These are phyloP conservation scores for Tineola bisselliella DNA, from an alignment of 2,888 invertebrate genomes.

Conservation along the genomic window DNA sequence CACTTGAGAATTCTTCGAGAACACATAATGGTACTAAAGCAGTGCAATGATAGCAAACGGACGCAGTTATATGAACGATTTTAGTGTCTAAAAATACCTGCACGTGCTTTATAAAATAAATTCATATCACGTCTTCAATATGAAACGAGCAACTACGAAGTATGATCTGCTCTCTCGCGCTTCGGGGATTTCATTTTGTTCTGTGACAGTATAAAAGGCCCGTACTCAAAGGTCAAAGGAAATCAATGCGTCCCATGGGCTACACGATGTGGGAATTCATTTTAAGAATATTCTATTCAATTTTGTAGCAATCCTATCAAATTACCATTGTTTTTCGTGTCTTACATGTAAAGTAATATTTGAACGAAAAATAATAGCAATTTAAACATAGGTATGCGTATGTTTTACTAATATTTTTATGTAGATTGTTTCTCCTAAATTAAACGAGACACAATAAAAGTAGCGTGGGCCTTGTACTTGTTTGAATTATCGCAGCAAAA, in stretches of 20 bases:
- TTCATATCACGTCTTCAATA: constrained; percentile 11
- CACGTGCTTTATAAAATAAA: constrained; percentile 8
- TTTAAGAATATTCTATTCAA: constrained; percentile 20
- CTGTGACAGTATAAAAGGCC: constrained; percentile 22
- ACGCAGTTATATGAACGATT: constrained; percentile 3
- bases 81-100: constrained; percentile 3
- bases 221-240: constrained; percentile 23
- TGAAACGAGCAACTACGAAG: constrained; percentile 14
- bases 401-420: neutral
- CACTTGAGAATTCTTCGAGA: neutral
- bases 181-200: constrained; percentile 23
- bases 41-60: neutral
- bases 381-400: neutral
- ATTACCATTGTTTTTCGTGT: neutral
- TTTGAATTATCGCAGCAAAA: constrained; percentile 8
- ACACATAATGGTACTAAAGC: neutral
- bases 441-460: neutral
- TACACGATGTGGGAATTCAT: constrained; percentile 21
- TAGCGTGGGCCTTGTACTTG: neutral
- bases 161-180: constrained; percentile 13
- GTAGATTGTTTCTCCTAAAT: neutral
- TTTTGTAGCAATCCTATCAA: constrained; percentile 9
- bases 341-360: neutral
- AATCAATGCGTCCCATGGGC: constrained; percentile 32
- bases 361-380: neutral